phyloP scores from a whole-genome alignment of 1,140 invertebrate genomes.

The Wasmannia auropunctata region DNA sequence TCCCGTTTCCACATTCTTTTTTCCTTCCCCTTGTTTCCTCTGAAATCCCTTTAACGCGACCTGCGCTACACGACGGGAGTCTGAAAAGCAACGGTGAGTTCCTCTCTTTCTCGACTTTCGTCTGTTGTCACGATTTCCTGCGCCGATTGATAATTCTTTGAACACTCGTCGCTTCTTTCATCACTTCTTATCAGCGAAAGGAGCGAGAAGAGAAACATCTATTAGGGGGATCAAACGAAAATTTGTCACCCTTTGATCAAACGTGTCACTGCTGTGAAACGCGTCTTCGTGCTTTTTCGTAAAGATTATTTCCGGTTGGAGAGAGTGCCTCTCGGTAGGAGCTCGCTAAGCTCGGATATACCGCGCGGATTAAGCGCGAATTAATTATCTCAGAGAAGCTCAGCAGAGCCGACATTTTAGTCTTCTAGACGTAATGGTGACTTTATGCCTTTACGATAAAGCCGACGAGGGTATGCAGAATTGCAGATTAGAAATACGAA shows the following conservation, averaged over 20 bases:
- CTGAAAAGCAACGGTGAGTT: slow-evolving; percentile 25
- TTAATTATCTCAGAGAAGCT: slow-evolving; percentile 11
- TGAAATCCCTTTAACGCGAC: slow-evolving; percentile 5
- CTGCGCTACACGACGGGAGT: neutral
- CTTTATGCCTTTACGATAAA: neutral
- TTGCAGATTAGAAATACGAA: slow-evolving; percentile 8
- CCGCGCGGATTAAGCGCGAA: slow-evolving; percentile 30
- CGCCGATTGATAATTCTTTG: slow-evolving; percentile 29
- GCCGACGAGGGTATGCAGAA: neutral
- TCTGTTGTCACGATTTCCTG: neutral
- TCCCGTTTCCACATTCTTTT: neutral
- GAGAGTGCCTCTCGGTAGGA: neutral
- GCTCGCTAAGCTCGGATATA: slow-evolving; percentile 4
- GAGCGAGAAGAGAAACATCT: neutral
- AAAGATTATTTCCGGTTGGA: slow-evolving; percentile 5
- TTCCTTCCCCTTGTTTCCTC: neutral
- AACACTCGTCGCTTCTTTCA: neutral
- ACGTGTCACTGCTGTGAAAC: neutral
- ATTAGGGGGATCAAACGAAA: slow-evolving; percentile 52
- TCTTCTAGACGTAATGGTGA: slow-evolving; percentile 10
- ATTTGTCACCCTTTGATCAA: slow-evolving; percentile 44
- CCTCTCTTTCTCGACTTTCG: neutral
- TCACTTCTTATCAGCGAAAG: neutral
- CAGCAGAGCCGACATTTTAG: neutral
- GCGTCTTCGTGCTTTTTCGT: neutral